phyloP scores from a whole-genome alignment of 2,113 vertebrate genomes.

The Ahaetulla prasina region DNA sequence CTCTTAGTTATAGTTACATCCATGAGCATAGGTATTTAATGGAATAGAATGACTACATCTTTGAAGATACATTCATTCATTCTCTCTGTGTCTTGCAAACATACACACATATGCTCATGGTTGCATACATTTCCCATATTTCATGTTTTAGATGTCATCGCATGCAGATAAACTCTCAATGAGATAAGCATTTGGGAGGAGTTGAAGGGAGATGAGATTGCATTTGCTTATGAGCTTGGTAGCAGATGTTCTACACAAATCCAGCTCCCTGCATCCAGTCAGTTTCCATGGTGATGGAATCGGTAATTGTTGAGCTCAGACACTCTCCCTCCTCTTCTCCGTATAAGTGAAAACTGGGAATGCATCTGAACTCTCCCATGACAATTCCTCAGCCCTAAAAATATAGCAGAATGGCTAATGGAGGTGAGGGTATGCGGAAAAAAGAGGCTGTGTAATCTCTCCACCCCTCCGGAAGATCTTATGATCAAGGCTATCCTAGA shows the following conservation, averaged over 20 bases:
- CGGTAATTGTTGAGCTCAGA: conserved; percentile 83
- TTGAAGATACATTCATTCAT: background rate
- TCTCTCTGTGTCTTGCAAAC: background rate
- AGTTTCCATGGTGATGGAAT: conserved; percentile 96
- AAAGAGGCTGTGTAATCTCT: conserved; percentile 29
- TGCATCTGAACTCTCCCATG: conserved; percentile 56
- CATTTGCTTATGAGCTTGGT: conserved; percentile 74
- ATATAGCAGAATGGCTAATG: background rate
- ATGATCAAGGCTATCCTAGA: conserved; percentile 51
- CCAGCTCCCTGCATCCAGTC: conserved; percentile 85
- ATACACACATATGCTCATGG: background rate
- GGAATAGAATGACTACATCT: background rate
- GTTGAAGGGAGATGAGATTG: conserved; percentile 61
- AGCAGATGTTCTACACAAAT: conserved; percentile 85
- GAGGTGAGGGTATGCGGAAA: background rate
- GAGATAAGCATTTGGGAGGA: conserved; percentile 54
- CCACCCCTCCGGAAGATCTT: conserved; percentile 31
- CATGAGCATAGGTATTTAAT: background rate
- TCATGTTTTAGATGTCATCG: conserved; percentile 7
- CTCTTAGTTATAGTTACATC: background rate
- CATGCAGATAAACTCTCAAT: conserved; percentile 34
- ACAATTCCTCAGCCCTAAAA: background rate
- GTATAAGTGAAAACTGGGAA: conserved; percentile 74
- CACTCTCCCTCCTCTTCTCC: conserved; percentile 60
- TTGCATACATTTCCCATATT: background rate